Evolutionary conservation across 2,797 vertebrate genomes (phyloP).

Genomic region (Enteromius fasciolatus): DNA sequence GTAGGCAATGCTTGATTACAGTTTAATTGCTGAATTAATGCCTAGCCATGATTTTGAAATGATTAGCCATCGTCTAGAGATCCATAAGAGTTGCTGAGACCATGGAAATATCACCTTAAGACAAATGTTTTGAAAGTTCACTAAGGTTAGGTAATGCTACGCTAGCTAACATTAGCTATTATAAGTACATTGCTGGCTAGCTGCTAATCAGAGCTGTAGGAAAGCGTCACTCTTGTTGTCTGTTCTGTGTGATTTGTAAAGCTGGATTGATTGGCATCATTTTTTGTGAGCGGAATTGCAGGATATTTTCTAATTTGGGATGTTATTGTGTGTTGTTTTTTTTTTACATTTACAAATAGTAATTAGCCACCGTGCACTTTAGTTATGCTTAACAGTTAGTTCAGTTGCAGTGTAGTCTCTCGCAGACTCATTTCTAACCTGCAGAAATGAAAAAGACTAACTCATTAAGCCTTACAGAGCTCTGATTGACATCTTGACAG

Average conservation of each 20-base stretch:
- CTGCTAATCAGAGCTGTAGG: not conserved
- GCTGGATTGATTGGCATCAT: not conserved
- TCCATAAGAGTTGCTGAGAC: not conserved
- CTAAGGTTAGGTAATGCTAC: not conserved
- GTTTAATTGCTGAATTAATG: not conserved
- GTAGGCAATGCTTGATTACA: not conserved
- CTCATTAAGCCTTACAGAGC: not conserved
- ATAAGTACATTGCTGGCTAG: not conserved
- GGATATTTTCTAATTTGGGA: not conserved
- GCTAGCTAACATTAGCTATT: not conserved
- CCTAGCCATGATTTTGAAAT: not conserved
- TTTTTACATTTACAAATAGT: not conserved
- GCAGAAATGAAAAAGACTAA: not conserved
- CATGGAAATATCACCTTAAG: not conserved
- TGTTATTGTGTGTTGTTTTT: not conserved
- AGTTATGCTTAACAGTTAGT: not conserved
- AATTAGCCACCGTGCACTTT: not conserved
- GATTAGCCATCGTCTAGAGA: not conserved
- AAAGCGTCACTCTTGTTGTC: not conserved
- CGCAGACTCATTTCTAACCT: not conserved
- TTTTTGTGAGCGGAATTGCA: not conserved
- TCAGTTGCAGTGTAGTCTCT: not conserved
- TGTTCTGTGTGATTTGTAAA: not conserved
- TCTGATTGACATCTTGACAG: constrained; percentile 2
- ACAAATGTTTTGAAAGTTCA: not conserved